Conservation (phyloP, 1,140 invertebrate species). For the Cydia strobilella region DNA sequence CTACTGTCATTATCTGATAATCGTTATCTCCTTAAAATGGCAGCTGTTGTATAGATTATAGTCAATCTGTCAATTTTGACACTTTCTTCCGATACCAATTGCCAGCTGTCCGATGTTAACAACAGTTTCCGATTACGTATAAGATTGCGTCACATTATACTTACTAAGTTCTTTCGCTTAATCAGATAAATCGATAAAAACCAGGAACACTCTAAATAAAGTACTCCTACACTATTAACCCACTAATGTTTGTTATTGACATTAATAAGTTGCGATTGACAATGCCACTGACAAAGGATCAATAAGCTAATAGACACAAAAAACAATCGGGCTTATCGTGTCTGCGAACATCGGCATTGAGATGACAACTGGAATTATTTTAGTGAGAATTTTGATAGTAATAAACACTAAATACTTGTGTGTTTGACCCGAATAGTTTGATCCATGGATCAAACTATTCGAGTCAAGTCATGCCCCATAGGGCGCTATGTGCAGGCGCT, state of each 20-base stretch:
- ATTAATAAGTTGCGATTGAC: constrained; percentile 71
- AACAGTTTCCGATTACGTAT: neutral
- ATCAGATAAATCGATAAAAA: constrained; percentile 25
- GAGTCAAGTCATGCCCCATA: neutral
- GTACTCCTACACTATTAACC: constrained; percentile 28
- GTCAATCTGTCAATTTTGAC: constrained; percentile 6
- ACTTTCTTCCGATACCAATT: constrained; percentile 6
- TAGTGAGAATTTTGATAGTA: constrained; percentile 12
- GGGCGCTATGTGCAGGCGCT: no score
- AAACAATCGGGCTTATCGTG: constrained; percentile 73
- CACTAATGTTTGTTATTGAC: constrained; percentile 45
- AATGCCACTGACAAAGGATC: constrained; percentile 57
- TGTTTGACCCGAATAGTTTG: neutral
- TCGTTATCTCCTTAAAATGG: neutral
- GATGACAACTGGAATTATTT: constrained; percentile 53
- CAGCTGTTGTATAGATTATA: neutral
- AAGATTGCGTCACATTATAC: constrained; percentile 13
- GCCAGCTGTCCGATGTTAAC: neutral
- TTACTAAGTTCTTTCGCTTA: neutral
- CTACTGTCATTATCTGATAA: neutral
- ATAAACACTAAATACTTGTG: neutral
- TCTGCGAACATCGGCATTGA: constrained; percentile 68
- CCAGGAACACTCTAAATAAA: constrained; percentile 23
- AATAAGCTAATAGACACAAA: constrained; percentile 69
- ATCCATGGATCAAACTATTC: no score